These are phyloP conservation scores for Linnaemya tessellans DNA, from an alignment of 2,888 invertebrate genomes.

Conservation along the genomic window DNA sequence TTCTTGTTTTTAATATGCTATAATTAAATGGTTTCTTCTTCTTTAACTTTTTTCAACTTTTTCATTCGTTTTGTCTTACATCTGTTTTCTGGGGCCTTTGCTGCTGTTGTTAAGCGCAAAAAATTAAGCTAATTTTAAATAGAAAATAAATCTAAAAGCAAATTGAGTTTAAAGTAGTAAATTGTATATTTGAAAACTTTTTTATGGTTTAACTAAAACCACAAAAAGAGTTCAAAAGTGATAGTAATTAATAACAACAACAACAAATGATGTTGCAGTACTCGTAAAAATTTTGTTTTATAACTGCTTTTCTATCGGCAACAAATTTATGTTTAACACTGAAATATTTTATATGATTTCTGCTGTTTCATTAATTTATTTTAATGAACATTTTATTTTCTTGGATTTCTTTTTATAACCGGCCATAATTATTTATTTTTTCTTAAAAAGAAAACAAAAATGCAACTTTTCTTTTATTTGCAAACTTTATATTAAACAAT, in stretches of 20 bases:
- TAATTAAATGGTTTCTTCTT: slow-evolving; percentile 21
- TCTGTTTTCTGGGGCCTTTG: background rate
- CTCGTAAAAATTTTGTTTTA: slow-evolving; percentile 1
- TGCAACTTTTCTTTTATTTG: background rate
- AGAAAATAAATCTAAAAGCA: slow-evolving; percentile 1
- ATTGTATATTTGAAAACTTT: background rate
- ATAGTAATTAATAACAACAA: slow-evolving; percentile 35
- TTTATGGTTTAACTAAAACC: slow-evolving; percentile 3
- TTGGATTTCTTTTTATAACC: slow-evolving; percentile 22
- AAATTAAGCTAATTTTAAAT: background rate
- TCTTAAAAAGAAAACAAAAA: slow-evolving; percentile 15
- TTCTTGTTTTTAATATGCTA: slow-evolving; percentile 3
- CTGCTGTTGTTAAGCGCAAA: slow-evolving; percentile 19
- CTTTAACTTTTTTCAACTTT: background rate
- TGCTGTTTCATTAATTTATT: background rate
- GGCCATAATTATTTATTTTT: slow-evolving; percentile 31
- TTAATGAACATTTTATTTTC: background rate
- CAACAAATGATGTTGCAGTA: background rate
- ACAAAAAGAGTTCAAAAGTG: slow-evolving; percentile 25
- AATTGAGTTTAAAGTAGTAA: slow-evolving; percentile 15
- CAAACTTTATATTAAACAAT: background rate
- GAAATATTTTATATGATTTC: slow-evolving; percentile 6
- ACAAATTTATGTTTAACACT: slow-evolving; percentile 30
- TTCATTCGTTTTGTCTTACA: slow-evolving; percentile 10
- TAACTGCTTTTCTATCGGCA: background rate